These are phyloP conservation scores for Acromyrmex echinatior DNA, from an alignment of 1,140 invertebrate genomes.

Conservation along the genomic window DNA sequence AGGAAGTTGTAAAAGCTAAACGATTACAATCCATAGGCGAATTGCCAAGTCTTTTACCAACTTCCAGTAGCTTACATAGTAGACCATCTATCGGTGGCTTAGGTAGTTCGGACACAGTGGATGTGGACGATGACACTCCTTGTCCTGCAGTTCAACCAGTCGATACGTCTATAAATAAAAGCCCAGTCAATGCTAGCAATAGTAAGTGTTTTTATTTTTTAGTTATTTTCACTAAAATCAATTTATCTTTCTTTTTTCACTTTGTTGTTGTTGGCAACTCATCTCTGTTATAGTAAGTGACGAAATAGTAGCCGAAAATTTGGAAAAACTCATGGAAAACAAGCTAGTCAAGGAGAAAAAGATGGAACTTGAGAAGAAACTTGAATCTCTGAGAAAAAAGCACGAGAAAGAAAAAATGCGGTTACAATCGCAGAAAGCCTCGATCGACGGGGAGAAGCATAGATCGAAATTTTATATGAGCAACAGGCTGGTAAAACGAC, in stretches of 20 bases:
- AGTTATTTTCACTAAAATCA: conserved; percentile 32
- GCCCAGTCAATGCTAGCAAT: conserved; percentile 79
- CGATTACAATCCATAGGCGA: conserved; percentile 82
- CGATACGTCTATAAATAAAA: conserved; percentile 82
- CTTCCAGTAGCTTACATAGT: conserved; percentile 79
- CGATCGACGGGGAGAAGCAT: conserved; percentile 88
- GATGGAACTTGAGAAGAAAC: conserved; percentile 94
- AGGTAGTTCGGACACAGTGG: conserved; percentile 80
- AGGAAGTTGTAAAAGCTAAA: conserved; percentile 80
- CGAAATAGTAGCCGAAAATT: conserved; percentile 90
- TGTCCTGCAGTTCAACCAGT: conserved; percentile 67
- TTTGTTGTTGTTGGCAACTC: not conserved
- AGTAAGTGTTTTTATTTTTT: conserved; percentile 76
- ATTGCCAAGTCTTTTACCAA: conserved; percentile 71
- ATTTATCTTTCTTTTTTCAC: conserved; percentile 12
- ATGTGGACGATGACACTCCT: conserved; percentile 79
- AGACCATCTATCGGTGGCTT: conserved; percentile 81
- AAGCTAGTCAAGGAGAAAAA: conserved; percentile 94
- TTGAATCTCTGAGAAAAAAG: conserved; percentile 94
- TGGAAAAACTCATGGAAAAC: conserved; percentile 93
- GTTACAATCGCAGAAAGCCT: conserved; percentile 88
- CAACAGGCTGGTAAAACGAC: conserved; percentile 91
- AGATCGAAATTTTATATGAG: conserved; percentile 91
- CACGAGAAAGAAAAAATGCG: conserved; percentile 93
- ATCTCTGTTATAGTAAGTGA: conserved; percentile 84